These are phyloP conservation scores for Itoplectis maculator DNA, from an alignment of 2,888 invertebrate species.

Conservation along the genomic window DNA sequence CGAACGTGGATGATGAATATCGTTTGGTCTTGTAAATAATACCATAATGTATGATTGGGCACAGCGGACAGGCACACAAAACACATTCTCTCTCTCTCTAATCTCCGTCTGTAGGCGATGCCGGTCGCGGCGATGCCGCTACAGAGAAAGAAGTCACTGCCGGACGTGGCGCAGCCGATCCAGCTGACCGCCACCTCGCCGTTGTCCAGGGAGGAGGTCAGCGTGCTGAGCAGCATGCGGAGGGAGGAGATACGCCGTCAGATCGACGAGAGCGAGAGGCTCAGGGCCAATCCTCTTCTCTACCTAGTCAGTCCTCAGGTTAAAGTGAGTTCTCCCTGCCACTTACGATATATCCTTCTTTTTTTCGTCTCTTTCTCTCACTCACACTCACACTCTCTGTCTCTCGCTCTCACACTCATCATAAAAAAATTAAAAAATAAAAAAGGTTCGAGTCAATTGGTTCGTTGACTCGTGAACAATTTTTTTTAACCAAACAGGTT, in stretches of 20 bases:
- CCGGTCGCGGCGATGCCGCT: constrained; percentile 91
- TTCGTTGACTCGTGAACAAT: neutral
- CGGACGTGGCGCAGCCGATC: constrained; percentile 92
- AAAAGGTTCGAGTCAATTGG: neutral
- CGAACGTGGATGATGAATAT: neutral
- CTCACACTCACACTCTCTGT: constrained; percentile 30
- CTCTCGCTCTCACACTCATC: constrained; percentile 11
- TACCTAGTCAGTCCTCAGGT: constrained; percentile 99
- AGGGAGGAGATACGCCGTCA: constrained; percentile 97
- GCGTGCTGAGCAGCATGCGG: constrained; percentile 95
- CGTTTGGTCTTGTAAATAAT: neutral
- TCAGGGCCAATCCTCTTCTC: constrained; percentile 97
- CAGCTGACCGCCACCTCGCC: constrained; percentile 92
- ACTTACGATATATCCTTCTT: constrained; percentile 49
- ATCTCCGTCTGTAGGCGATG: constrained; percentile 88
- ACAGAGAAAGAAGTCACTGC: constrained; percentile 98
- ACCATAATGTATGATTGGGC: neutral
- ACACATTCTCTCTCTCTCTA: constrained; percentile 50
- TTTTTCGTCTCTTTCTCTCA: constrained; percentile 53
- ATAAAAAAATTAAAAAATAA: neutral
- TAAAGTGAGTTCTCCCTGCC: constrained; percentile 89
- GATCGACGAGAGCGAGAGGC: constrained; percentile 95
- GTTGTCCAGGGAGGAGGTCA: constrained; percentile 98
- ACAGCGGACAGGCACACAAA: constrained; percentile 39
- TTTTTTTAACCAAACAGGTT: neutral